Conservation (phyloP, 2,113 vertebrate genomes). For the Apodemus speciosus region DNA sequence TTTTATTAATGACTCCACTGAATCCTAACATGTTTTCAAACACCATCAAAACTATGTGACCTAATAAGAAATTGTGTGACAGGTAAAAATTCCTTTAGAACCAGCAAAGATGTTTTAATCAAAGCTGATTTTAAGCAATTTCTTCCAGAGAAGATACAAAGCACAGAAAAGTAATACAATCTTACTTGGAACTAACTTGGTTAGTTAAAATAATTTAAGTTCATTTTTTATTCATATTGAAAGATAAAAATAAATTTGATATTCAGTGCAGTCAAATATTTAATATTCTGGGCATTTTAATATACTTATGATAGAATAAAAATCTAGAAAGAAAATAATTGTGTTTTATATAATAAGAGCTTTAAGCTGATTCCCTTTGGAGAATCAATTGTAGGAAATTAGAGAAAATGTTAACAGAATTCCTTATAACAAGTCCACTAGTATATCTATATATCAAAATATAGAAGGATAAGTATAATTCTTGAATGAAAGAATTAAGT, state of each 20-base stretch:
- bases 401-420: neutral
- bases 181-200: slow-evolving; percentile 34
- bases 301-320: neutral
- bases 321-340: slow-evolving; percentile 31
- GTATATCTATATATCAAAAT: neutral
- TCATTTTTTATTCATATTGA: neutral
- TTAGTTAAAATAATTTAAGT: neutral
- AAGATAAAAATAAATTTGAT: neutral
- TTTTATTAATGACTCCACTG: slow-evolving; percentile 1
- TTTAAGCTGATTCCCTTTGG: slow-evolving; percentile 18
- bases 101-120: neutral
- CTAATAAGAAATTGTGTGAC: slow-evolving; percentile 3
- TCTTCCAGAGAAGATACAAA: slow-evolving; percentile 8
- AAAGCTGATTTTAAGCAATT: neutral
- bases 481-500: neutral
- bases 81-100: slow-evolving; percentile 21
- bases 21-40: slow-evolving; percentile 8
- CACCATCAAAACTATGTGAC: neutral
- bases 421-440: neutral
- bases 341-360: neutral
- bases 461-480: neutral
- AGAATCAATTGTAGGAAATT: neutral
- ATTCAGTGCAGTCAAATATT: neutral
- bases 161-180: slow-evolving; percentile 10
- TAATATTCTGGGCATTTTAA: neutral